Percentiles rank a stretch among this genome's conserved stretches.
phyloP scores from a whole-genome alignment of 2,113 vertebrate genomes.

The Rattus rattus region DNA sequence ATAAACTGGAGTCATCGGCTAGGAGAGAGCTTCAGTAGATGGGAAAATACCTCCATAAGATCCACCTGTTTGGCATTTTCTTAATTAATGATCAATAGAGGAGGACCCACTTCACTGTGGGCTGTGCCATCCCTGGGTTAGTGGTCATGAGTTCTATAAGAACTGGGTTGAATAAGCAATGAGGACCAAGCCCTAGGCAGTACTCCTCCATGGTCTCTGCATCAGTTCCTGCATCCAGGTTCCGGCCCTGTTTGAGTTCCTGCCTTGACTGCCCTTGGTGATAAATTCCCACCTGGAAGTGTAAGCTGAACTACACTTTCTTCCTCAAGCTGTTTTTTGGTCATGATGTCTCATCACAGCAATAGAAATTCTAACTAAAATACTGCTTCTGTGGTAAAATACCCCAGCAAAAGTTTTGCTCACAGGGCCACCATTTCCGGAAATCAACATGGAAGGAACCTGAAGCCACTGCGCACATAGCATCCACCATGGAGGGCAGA shows the following conservation, averaged over 20 bases:
- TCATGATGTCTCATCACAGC: not conserved
- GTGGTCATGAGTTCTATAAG: not conserved
- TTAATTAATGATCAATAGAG: not conserved
- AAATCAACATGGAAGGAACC: not conserved
- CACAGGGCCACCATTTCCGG: not conserved
- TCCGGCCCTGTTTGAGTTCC: not conserved
- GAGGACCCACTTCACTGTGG: not conserved
- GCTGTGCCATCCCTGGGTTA: not conserved
- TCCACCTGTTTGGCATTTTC: not conserved
- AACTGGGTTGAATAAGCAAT: not conserved
- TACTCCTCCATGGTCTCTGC: not conserved
- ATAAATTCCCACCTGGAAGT: not conserved
- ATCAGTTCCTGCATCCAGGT: not conserved
- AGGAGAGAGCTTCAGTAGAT: not conserved
- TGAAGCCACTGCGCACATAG: not conserved
- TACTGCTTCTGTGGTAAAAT: not conserved
- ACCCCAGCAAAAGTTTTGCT: not conserved
- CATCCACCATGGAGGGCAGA: not conserved
- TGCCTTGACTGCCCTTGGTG: not conserved
- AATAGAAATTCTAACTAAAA: not conserved
- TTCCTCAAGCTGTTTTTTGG: too few species aligned
- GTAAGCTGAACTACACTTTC: not conserved
- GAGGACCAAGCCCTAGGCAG: not conserved
- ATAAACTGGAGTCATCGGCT: not conserved
- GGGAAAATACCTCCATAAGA: not conserved